Percentiles rank a stretch among this genome's conserved stretches.
Conservation (phyloP, 2,797 vertebrate species). For the Ceyx erithaca region DNA sequence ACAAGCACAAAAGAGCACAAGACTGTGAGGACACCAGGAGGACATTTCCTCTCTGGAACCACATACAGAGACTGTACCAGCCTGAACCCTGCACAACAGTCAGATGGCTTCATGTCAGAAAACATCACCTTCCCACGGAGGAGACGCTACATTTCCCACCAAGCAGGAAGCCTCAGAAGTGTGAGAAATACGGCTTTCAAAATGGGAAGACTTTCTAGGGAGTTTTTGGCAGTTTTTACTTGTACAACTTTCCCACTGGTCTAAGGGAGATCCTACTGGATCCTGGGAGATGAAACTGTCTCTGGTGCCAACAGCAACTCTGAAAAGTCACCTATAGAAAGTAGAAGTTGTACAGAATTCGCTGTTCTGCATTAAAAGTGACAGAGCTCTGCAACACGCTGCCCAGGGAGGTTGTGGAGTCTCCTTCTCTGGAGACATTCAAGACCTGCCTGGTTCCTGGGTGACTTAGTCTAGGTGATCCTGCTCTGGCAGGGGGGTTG, state of each 20-base stretch:
- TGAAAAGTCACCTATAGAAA: background rate
- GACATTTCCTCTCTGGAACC: background rate
- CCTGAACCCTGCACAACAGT: background rate
- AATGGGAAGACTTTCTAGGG: background rate
- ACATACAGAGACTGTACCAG: rapidly evolving
- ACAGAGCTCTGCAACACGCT: too few relatives aligned
- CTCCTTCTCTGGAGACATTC: too few relatives aligned
- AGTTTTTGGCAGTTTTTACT: background rate
- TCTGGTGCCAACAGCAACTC: background rate
- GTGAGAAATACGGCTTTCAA: background rate
- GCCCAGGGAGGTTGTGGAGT: too few relatives aligned
- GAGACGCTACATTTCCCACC: background rate
- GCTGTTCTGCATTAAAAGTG: rapidly evolving
- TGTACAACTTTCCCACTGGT: background rate
- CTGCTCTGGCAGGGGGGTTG: too few relatives aligned
- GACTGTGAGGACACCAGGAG: background rate
- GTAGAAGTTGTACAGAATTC: background rate
- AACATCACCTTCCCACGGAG: background rate
- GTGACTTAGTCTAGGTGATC: too few relatives aligned
- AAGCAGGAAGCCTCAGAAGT: background rate
- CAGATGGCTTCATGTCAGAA: background rate
- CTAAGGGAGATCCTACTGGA: background rate
- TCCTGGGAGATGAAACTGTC: background rate
- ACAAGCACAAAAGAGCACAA: background rate
- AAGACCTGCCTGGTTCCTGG: too few relatives aligned